Evolutionary conservation across 2,113 vertebrate species (phyloP).

Genomic region (Tinamus guttatus): DNA sequence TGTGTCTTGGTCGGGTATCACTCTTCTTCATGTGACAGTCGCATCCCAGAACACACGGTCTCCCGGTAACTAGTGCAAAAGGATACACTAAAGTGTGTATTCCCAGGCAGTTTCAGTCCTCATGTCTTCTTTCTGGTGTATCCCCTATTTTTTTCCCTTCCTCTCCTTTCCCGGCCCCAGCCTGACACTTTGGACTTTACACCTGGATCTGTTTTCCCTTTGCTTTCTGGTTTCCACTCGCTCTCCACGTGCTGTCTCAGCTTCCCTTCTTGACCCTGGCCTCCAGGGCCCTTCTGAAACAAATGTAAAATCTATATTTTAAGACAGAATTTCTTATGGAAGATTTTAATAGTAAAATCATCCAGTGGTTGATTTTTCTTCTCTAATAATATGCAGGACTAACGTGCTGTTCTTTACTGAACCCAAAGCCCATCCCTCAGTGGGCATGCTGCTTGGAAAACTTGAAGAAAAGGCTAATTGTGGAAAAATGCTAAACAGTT

Average conservation of each 20-base stretch:
- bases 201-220: neutral
- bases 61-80: neutral
- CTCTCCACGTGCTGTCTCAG: fast-evolving
- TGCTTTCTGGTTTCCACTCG: neutral
- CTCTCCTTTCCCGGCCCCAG: neutral
- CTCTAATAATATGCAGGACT: neutral
- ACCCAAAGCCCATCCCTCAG: neutral
- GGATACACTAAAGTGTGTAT: neutral
- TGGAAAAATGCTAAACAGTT: neutral
- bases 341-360: neutral
- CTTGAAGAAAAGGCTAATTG: neutral
- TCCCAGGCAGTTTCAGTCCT: neutral
- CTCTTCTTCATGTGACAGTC: too few relatives aligned
- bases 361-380: neutral
- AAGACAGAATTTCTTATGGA: neutral
- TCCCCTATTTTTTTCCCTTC: neutral
- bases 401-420: neutral
- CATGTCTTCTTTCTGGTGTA: neutral
- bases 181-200: neutral
- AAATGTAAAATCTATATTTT: neutral
- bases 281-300: neutral
- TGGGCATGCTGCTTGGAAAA: neutral
- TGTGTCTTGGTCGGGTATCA: too few relatives aligned
- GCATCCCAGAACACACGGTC: too few relatives aligned
- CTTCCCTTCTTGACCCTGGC: neutral